Evolutionary conservation across 2,888 invertebrate genomes (phyloP).

Genomic region (Cataglyphis rosenhaueri): DNA sequence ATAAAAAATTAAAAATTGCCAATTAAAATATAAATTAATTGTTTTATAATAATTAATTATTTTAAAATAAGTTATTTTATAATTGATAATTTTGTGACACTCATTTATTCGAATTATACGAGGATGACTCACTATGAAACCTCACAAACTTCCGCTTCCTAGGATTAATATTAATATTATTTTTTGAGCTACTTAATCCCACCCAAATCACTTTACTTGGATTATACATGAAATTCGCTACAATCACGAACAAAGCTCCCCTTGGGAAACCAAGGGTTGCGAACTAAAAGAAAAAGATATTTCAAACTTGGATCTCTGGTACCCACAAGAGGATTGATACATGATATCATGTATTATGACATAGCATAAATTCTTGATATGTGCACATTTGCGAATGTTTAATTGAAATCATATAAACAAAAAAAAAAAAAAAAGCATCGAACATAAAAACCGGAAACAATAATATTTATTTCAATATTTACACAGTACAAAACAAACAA

Average conservation of each 20-base stretch:
- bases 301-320: neutral
- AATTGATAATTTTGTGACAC: neutral
- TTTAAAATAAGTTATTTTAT: neutral
- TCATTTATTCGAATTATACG: neutral
- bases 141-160: neutral
- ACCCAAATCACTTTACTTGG: constrained; percentile 11
- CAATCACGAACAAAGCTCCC: constrained; percentile 1
- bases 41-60: neutral
- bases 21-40: neutral
- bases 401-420: neutral
- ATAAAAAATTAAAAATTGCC: neutral
- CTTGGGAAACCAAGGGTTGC: neutral
- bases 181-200: neutral
- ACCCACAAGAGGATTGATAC: neutral
- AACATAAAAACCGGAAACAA: neutral
- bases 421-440: neutral
- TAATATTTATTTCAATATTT: neutral
- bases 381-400: neutral
- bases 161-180: constrained; percentile 1
- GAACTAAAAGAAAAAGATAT: neutral
- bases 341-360: neutral
- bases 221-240: constrained; percentile 17
- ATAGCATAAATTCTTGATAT: neutral
- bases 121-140: neutral
- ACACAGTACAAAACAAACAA: neutral